phyloP scores from a whole-genome alignment of 2,113 vertebrate species.

The Cygnus atratus region DNA sequence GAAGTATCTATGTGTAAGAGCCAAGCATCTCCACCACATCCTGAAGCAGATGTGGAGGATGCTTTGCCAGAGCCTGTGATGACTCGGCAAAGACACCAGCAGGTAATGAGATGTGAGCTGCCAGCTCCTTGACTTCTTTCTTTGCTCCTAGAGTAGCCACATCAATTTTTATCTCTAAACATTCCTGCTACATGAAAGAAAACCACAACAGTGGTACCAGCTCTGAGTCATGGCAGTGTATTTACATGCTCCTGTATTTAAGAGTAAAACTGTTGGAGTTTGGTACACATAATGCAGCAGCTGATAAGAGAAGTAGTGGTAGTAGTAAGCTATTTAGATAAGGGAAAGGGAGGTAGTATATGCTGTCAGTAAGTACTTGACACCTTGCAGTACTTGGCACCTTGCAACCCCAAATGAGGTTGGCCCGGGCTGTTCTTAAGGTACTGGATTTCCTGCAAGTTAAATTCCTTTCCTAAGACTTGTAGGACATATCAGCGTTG shows the following conservation, averaged over 20 bases:
- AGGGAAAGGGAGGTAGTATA: background rate
- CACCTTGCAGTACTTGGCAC: background rate
- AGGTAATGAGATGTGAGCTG: background rate
- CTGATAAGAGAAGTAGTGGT: background rate
- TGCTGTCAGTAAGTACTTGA: background rate
- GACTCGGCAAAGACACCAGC: background rate
- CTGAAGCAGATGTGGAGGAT: background rate
- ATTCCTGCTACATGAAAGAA: background rate
- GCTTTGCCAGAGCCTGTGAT: background rate
- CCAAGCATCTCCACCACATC: background rate
- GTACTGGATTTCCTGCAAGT: background rate
- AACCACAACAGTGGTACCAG: background rate
- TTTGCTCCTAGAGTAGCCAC: background rate
- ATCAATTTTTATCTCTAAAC: background rate
- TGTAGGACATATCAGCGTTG: background rate
- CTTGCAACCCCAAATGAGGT: background rate
- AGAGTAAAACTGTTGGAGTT: background rate
- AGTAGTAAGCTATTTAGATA: conserved; percentile 4
- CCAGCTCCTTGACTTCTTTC: background rate
- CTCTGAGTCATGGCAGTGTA: background rate
- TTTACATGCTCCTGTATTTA: background rate
- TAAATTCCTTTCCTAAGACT: background rate
- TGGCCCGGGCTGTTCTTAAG: background rate
- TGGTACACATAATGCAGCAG: background rate
- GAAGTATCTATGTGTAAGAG: background rate